These are phyloP conservation scores for Lysandra bellargus DNA, from an alignment of 2,888 invertebrate genomes.

Conservation along the genomic window DNA sequence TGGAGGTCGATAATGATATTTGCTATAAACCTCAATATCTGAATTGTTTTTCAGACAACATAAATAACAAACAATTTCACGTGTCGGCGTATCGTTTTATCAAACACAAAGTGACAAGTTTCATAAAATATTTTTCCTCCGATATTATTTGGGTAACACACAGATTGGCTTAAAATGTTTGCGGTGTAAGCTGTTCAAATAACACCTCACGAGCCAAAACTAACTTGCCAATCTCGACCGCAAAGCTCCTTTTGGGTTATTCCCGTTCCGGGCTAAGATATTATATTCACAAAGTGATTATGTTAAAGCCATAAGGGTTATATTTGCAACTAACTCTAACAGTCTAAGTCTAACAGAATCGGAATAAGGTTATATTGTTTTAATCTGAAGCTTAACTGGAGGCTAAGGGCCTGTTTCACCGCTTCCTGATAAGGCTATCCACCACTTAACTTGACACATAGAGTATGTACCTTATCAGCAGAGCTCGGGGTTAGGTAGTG, in stretches of 20 bases:
- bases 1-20: too few species aligned
- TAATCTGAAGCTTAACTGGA: neutral
- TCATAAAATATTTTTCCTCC: conserved; percentile 2
- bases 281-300: conserved; percentile 27
- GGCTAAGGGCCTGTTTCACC: too few species aligned
- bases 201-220: conserved; percentile 29
- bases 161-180: conserved; percentile 29
- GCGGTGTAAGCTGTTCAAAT: conserved; percentile 23
- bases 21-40: too few species aligned
- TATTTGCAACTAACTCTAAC: conserved; percentile 5
- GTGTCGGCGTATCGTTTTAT: neutral
- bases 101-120: neutral
- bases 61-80: neutral
- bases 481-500: too few species aligned
- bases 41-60: neutral
- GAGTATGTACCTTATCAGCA: too few species aligned
- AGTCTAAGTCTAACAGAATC: neutral
- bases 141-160: conserved; percentile 12
- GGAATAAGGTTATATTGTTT: neutral
- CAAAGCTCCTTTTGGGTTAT: conserved; percentile 26
- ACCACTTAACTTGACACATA: too few species aligned
- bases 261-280: conserved; percentile 19
- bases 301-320: conserved; percentile 3
- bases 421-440: too few species aligned
- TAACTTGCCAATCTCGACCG: conserved; percentile 29